phyloP scores from a whole-genome alignment of 2,113 vertebrate genomes.

The Austrofundulus limnaeus region DNA sequence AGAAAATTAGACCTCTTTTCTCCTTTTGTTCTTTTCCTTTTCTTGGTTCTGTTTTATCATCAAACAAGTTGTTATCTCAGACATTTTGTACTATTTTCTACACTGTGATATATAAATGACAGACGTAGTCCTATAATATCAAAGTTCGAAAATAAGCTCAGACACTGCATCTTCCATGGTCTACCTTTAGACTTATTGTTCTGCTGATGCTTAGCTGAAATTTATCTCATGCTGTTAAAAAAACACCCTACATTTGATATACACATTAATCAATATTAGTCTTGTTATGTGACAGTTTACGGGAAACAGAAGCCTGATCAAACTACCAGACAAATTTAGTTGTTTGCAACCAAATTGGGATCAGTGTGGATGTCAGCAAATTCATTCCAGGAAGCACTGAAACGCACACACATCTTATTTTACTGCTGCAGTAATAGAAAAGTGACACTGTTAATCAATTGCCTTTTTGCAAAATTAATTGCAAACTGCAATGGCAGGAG shows the following conservation, averaged over 20 bases:
- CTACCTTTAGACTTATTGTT: rapidly evolving
- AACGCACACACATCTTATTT: background rate
- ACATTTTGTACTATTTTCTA: no score
- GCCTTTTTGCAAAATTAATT: background rate
- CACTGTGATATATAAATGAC: no score
- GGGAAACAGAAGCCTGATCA: background rate
- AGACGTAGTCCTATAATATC: background rate
- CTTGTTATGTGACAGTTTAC: no score
- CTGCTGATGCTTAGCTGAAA: background rate
- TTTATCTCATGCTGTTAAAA: background rate
- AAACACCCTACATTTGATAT: background rate
- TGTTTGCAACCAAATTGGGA: background rate
- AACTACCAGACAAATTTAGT: background rate
- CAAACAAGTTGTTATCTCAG: no score
- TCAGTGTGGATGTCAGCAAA: background rate
- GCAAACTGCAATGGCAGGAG: no score
- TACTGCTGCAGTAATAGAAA: background rate
- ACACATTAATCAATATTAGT: background rate
- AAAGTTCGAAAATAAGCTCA: no score
- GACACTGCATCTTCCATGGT: background rate
- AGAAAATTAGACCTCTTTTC: no score
- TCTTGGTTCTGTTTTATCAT: no score
- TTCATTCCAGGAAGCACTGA: background rate
- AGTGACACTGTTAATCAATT: background rate
- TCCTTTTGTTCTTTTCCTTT: no score